Evolutionary conservation across 1,140 invertebrate species (phyloP), one percentile per base, ranked within the genome.

Genomic region (Paraescarpia echinospica): DNA sequence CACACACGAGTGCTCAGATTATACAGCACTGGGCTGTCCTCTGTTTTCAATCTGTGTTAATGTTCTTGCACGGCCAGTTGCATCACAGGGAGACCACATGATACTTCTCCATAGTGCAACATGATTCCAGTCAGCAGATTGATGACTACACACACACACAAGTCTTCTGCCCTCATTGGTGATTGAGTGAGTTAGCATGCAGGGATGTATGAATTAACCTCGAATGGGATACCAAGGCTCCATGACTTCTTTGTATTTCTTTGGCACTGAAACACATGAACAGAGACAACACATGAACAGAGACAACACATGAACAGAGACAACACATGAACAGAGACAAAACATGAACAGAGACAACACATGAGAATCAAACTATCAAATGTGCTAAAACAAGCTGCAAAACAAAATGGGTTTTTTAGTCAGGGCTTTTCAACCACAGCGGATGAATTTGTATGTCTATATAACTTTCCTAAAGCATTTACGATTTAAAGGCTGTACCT

Each of bases 191-290:
- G 22, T 0, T 6, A 77, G 59, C 2, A 14, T 4, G 2, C 59
- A 27, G 9, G 59, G 12, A 31, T 31, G 27, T 22, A 2, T 77
- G 9, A 77, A 2, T 27, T 77, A 77, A 77, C 93, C 92, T 92
- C 94, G 93, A 92, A 92, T 77, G 88, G 94, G 93, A 77, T 93
- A 91, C 94, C 94, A 94, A 14, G 51, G 22, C 91, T 91, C 33
- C 31, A 94, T 89, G 4, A 94, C 92, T 89, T 94, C 94, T 92
- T 93, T 94, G 51, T 93, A 94, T 92, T 94, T 94, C 92, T 94
- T 93, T 2, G 93, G 94, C 91, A 92, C 93, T 94, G 93, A 92
- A 94, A 93, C 35, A 91, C 34, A 93, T 27, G 22, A 77, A 41
- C 41, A 41, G 12, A 4, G 12, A 41, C 4, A 41, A 41, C 12